Base-by-base conservation (phyloP, 2,113 vertebrate genomes). In the Pygoscelis antarcticus region DNA sequence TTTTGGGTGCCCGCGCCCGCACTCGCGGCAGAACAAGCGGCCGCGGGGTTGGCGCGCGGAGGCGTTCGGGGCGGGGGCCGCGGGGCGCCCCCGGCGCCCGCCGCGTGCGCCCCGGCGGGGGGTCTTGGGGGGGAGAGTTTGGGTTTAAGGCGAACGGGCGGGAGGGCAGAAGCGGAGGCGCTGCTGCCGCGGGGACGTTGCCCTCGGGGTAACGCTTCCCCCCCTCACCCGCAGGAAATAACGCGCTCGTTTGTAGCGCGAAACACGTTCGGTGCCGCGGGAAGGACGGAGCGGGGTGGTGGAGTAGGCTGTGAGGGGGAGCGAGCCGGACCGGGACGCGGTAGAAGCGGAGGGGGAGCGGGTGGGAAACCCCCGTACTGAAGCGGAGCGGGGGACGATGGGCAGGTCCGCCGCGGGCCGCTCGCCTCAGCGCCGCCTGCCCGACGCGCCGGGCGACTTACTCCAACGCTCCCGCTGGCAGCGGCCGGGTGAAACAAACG, bases 311-410 rank as follows among this genome's bases (percentile, higher is more conserved):
- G 32, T 6, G 47, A 11, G 32, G 58, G 25, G 40, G 25, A 49
- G 54, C 14, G 61, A 30, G 54, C 23, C 51, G 44, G 49, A 5
- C 10, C 11, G 42, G 38, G 58, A 23, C 5, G 32, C 17, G 22
- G 77, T 12, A 7, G 70, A 9, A 9, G 19, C 2, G 11, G 13
- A 7, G n/a, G 17, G 26, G 42, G 12, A 16, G 32, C 11, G 9
- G 29, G 14, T 6, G n/a, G 22, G 54, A 20, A 49, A 5, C 10
- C 65, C 30, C 13, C 8, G 7, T 4, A 4, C 30, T 11, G 70
- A 8, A 11, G 2, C 4, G 1, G 27, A 22, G 38, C 32, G 0
- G 58, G 25, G 12, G 40, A 1, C 5, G 7, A 4, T 2, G 46
- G 29, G 42, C 21, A 16, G 17, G 47, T 18, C 42, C 13, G 40